Base-by-base conservation (phyloP, 2,888 invertebrate species). In the Melanotus villosus region DNA sequence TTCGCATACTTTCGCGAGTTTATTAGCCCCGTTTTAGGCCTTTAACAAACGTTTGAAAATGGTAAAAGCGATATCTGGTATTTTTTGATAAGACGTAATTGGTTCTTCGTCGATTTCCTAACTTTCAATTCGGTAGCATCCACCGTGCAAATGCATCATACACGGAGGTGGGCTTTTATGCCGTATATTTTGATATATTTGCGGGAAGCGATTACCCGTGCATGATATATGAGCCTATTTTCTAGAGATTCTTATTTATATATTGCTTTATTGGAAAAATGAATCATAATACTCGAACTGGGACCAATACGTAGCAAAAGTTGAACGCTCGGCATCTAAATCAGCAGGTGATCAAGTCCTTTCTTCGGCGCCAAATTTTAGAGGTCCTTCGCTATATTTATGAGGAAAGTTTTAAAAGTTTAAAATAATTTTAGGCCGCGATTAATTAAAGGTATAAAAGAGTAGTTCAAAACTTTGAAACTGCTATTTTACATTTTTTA, bases 201-300 rank as follows among this genome's bases (percentile, higher is more conserved):
- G 47, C 47, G 47, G 23, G 12, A 47, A 47, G 47, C 47, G 47
- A 26, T 47, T 47, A 47, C 47, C 47, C 47, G 47, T 47, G 47
- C 47, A 26, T 47, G 47, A 47, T 47, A 47, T 47, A 47, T 26
- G 47, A 47, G 47, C 47, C 47, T 47, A 47, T 47, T 47, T 47
- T 47, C 26, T 47, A 23, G 47, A 47, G 47, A 47, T 47, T 47
- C 47, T 47, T 47, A 47, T 47, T 47, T 47, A 47, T 47, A 47
- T 47, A 47, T 47, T 47, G 47, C 23, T 47, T 47, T 47, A 47
- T 47, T 47, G 47, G 47, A 47, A 47, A 45, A 47, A 47, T 47
- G 47, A 47, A 47, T 47, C 47, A 47, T 47, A 47, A 47, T 47
- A 23, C 23, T 6, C 47, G 2, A 12, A 18, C 12, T 23, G 47